Evolutionary conservation across 2,888 invertebrate genomes (phyloP).

Genomic region (Hyles lineata): DNA sequence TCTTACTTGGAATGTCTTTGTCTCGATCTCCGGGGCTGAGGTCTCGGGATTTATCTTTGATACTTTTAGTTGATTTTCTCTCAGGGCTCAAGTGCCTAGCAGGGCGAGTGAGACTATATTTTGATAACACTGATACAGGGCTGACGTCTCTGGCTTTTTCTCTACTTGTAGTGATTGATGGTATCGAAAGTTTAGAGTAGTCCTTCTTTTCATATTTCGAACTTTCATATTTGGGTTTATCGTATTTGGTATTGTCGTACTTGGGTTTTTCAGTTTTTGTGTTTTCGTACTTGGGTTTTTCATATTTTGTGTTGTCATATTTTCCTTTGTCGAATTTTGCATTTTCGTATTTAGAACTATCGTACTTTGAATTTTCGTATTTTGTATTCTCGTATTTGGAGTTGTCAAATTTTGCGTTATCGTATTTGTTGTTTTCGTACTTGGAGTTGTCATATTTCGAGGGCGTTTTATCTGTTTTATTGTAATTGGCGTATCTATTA

Average conservation of each 20-base stretch:
- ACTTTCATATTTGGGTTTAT: constrained; percentile 17
- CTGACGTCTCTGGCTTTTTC: constrained; percentile 84
- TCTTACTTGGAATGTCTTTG: constrained; percentile 84
- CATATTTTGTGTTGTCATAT: constrained; percentile 42
- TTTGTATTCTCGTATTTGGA: constrained; percentile 27
- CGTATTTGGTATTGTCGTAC: constrained; percentile 17
- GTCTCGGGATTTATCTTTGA: constrained; percentile 81
- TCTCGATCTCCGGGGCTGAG: constrained; percentile 83
- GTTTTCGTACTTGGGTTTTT: constrained; percentile 43
- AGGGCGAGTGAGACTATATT: constrained; percentile 71
- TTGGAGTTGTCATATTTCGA: constrained; percentile 5
- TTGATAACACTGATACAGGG: constrained; percentile 75
- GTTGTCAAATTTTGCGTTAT: background rate
- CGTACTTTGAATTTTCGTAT: constrained; percentile 9
- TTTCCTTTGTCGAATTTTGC: background rate
- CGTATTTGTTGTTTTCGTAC: constrained; percentile 53
- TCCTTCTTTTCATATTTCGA: constrained; percentile 76
- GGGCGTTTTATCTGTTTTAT: constrained; percentile 45
- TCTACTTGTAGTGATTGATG: constrained; percentile 59
- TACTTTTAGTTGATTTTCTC: constrained; percentile 67
- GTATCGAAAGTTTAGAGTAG: constrained; percentile 77
- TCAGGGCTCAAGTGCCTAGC: constrained; percentile 82
- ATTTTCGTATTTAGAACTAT: constrained; percentile 64
- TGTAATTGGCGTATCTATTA: constrained; percentile 73
- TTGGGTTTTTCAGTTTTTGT: constrained; percentile 45